Evolutionary conservation across 2,888 invertebrate species (phyloP), one percentile per base, ranked within the genome.

Genomic region (Pseudococcus longispinus): DNA sequence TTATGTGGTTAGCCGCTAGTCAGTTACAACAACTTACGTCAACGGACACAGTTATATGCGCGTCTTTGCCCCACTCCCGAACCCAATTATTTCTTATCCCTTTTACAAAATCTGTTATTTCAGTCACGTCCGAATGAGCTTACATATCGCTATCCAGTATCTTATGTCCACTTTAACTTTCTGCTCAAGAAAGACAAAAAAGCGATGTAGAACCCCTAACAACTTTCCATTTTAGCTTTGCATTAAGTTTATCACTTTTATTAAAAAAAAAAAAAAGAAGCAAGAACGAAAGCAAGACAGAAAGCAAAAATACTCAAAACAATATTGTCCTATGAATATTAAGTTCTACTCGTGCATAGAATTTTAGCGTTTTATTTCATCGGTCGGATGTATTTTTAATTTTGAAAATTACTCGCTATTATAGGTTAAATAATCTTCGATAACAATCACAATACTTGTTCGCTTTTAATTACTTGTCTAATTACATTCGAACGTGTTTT

Each of bases 71-170:
- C 42, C 77, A 80, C 77, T 80, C 77, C 77, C 15, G 42, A 80
- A 42, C 77, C 77, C 77, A 42, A 42, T 80, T 80, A 80, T 80
- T 80, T 80, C 77, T 80, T 80, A 80, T 80, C 77, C 77, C 37
- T 80, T 80, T 80, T 42, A 42, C 77, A 80, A 42, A 80, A 80
- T 80, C 77, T 42, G 77, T 80, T 42, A 80, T 80, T 80, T 80
- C 77, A 80, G 77, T 80, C 77, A 80, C 77, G 77, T 80, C 42
- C 77, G 77, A 80, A 80, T 80, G 77, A 80, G 77, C 77, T 80
- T 80, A 80, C 77, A 80, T 80, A 80, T 80, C 77, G 77, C 77
- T 42, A 80, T 80, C 77, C 77, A 80, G 77, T 80, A 80, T 80
- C 77, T 80, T 80, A 80, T 80, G 77, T 80, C 77, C 77, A 80